Percentiles rank a stretch among this genome's conserved stretches.
These are phyloP conservation scores for Typhlomys cinereus DNA, from an alignment of 2,113 vertebrate genomes.

Conservation along the genomic window DNA sequence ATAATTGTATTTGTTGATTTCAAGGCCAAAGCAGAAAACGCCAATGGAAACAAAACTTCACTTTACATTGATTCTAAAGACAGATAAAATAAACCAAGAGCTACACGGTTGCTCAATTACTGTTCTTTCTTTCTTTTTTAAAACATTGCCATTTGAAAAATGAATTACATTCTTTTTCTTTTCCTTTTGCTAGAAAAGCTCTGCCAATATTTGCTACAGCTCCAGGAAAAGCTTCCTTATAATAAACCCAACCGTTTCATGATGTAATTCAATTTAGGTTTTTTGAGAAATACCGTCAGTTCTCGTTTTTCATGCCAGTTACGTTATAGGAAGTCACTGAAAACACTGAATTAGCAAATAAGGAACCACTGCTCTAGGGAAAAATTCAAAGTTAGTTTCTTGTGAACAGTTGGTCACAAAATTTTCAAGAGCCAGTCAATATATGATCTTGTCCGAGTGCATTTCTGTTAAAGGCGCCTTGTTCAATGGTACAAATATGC, in stretches of 20 bases:
- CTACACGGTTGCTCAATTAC: conserved; percentile 4
- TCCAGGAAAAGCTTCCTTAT: conserved; percentile 43
- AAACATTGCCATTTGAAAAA: conserved; percentile 15
- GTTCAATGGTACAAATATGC: neutral
- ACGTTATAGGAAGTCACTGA: neutral
- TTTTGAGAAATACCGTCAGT: conserved; percentile 12
- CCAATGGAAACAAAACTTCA: conserved; percentile 13
- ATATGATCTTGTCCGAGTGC: neutral
- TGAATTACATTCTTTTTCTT: neutral
- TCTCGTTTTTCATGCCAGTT: neutral
- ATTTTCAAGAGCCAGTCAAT: neutral
- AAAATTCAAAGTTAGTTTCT: neutral
- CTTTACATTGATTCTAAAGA: conserved; percentile 40
- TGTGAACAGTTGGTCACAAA: neutral
- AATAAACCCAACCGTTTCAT: conserved; percentile 26
- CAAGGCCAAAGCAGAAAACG: neutral
- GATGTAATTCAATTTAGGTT: neutral
- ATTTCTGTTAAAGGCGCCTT: neutral
- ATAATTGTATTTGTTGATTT: neutral
- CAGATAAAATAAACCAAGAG: conserved; percentile 55
- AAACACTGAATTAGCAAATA: conserved; percentile 24
- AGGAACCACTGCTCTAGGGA: neutral
- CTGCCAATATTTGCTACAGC: conserved; percentile 42
- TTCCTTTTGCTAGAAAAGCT: neutral
- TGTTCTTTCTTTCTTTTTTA: neutral